Conservation (phyloP, 2,113 vertebrate genomes). For the Anser cygnoides region DNA sequence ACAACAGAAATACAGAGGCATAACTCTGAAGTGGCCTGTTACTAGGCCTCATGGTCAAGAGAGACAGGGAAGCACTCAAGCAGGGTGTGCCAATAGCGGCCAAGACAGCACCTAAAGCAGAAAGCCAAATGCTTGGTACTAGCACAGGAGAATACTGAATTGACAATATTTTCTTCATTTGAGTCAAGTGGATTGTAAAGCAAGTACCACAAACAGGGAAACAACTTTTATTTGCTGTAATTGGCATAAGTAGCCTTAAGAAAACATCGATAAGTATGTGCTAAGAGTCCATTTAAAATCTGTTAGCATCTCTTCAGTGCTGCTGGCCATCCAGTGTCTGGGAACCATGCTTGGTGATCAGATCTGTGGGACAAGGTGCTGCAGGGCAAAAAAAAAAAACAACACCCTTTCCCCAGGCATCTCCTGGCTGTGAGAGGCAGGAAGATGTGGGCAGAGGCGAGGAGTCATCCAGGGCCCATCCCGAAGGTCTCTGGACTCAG, state of each 20-base stretch:
- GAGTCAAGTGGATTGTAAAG: background rate
- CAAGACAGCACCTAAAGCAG: background rate
- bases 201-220: background rate
- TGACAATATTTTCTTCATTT: background rate
- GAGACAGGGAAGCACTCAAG: background rate
- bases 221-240: background rate
- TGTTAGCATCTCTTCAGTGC: background rate
- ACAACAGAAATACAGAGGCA: background rate
- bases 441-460: background rate
- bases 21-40: background rate
- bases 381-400: background rate
- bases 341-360: rapidly evolving
- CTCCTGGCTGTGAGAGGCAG: background rate
- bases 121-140: background rate
- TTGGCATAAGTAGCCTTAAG: background rate
- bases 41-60: background rate
- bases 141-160: background rate
- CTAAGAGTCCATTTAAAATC: background rate
- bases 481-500: background rate
- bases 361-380: background rate
- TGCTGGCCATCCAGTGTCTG: background rate
- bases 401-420: rapidly evolving
- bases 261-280: background rate
- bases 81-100: rapidly evolving
- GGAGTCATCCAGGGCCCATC: background rate